Evolutionary conservation across 2,797 vertebrate species (phyloP).

Genomic region (Phylloscopus collybita): DNA sequence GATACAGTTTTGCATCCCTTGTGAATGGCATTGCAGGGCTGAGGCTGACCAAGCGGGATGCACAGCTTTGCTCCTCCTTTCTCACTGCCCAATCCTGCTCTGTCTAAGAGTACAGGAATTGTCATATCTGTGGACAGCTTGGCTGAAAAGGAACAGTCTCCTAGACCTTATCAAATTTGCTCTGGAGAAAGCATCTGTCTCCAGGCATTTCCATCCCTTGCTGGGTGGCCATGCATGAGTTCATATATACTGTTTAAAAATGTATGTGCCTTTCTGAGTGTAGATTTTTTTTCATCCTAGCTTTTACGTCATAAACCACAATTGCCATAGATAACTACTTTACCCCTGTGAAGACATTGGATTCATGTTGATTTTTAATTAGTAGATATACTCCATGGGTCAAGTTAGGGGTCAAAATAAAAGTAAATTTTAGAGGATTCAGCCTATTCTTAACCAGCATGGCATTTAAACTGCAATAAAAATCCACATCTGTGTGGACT

Average conservation of each 20-base stretch:
- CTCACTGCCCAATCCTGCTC: background rate
- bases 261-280: background rate
- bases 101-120: background rate
- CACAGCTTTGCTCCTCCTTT: background rate
- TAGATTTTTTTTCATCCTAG: background rate
- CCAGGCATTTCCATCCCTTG: background rate
- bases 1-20: background rate
- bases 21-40: background rate
- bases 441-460: conserved; percentile 17
- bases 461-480: conserved; percentile 43
- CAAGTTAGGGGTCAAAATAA: background rate
- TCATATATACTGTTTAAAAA: background rate
- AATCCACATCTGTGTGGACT: conserved; percentile 23
- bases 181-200: background rate
- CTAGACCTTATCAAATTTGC: rapidly evolving
- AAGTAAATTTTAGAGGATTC: conserved; percentile 20
- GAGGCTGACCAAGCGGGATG: rapidly evolving
- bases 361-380: conserved; percentile 34
- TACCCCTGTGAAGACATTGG: conserved; percentile 22
- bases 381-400: background rate
- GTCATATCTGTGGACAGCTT: background rate
- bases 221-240: background rate
- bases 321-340: conserved; percentile 6
- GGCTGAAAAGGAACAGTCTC: background rate
- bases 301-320: conserved; percentile 26